Evolutionary conservation across 2,797 vertebrate genomes (phyloP), one percentile per base, ranked within the genome.

Genomic region (Acipenser oxyrinchus): DNA sequence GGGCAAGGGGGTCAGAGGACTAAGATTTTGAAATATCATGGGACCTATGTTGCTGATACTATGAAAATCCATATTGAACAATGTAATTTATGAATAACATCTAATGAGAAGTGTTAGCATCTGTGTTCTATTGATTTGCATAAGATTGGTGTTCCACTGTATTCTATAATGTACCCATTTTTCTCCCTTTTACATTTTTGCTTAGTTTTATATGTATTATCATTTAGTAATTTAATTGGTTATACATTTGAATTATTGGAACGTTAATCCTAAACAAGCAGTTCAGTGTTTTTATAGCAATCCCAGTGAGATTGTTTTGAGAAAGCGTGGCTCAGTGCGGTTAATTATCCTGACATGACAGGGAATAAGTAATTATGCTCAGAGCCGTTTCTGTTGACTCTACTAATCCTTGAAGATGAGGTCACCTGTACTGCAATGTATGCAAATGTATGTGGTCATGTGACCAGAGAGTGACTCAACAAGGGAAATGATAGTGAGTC

Each of bases 341-440:
- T 75, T 84, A 82, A 85, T 83, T 82, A 77, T 80, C 72, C 73
- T 78, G 49, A 63, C 70, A 67, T 83, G 83, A 84, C 84, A 75
- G 81, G 77, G 73, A 84, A 81, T 76, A 74, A 76, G 79, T 81
- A 78, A 79, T 72, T 75, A 51, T 70, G 74, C 79, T 82, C 83
- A 78, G 79, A 82, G 74, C 77, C 73, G 78, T 76, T 80, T 78
- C 69, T 75, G 74, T 73, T 82, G 77, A 82, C 37, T 37, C 82
- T 82, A 81, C 77, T 72, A 60, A 80, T 79, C 82, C 74, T 74
- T 72, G 81, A 79, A 78, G 85, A 86, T 79, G 79, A 13, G 55
- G 55, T 58, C 55, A 58, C 12, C 55, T 58, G 10, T 58, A 79
- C 69, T 76, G 75, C 71, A 12, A 77, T 76, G 70, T 78, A 75